These are phyloP conservation scores for Mirounga angustirostris DNA, from an alignment of 2,113 vertebrate species.

Conservation along the genomic window DNA sequence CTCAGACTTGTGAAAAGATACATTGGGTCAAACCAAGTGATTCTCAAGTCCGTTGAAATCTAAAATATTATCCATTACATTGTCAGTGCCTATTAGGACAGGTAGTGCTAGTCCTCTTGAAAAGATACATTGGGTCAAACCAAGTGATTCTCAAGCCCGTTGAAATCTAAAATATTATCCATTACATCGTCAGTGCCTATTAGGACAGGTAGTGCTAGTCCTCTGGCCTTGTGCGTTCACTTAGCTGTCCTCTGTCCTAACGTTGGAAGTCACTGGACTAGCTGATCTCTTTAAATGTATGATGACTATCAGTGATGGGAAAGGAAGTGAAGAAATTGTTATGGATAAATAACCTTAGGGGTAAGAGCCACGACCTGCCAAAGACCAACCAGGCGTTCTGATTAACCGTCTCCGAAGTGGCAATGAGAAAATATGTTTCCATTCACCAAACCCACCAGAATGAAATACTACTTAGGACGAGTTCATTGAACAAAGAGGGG, in stretches of 20 bases:
- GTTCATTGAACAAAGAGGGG: background rate
- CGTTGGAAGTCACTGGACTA: background rate
- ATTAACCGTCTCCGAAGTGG: background rate
- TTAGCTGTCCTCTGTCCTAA: background rate
- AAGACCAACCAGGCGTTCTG: background rate
- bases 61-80: background rate
- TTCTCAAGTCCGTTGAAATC: background rate
- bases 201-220: too few relatives aligned
- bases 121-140: background rate
- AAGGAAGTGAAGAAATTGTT: background rate
- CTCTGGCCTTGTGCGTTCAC: fast-evolving
- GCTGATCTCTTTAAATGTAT: background rate
- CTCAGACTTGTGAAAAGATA: background rate
- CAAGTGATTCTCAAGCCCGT: background rate
- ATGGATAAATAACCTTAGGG: background rate
- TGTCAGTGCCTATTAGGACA: background rate
- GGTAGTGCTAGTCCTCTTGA: background rate
- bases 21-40: background rate
- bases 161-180: background rate
- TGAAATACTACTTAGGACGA: background rate
- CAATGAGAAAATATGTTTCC: background rate
- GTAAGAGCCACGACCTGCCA: background rate
- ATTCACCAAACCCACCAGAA: background rate
- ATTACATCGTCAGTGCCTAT: background rate
- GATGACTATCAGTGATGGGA: background rate